Evolutionary conservation across 2,797 vertebrate genomes (phyloP), one percentile per base, ranked within the genome.

Genomic region (Premnoplex brunnescens): DNA sequence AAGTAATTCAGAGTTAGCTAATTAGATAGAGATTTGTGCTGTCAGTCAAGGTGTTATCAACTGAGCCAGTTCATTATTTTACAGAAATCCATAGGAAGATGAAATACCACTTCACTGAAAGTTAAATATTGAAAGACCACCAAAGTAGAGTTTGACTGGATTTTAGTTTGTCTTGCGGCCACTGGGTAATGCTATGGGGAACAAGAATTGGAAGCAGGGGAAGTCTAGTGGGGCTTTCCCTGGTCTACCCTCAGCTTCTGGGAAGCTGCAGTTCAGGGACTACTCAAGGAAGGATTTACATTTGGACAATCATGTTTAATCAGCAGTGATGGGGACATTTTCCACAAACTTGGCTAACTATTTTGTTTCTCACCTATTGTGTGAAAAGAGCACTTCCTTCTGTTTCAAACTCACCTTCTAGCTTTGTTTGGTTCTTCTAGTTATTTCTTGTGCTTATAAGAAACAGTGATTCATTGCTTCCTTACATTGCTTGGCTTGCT

Each of bases 401-500:
- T 15, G 23, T 66, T 95, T 86, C 62, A 43, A 48, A 60, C 34
- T 60, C 75, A 64, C 14, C 72, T 74, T 88, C 44, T 39, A 37
- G 46, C 51, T 93, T 95, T 94, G 66, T 90, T 94, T 94, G 39
- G 36, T 66, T 55, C 39, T 86, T 46, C 51, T 43, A 48, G 2
- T 72, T 69, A 75, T 69, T 93, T 81, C 58, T 78, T 78, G 62
- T n/a, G 34, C 69, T 93, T 64, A 18, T 18, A 48, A 91, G 90
- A 95, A 95, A 69, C 0, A 2, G 83, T 95, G 91, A 95, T 59
- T 95, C 88, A 86, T 32, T 13, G 28, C 63, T 97, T 95, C 96
- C 95, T 86, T n/a, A 52, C 26, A 78, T 84, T 88, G 62, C 81
- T 39, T 37, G 67, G 15, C 51, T 85, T 51, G 44, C 62, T 52